Evolutionary conservation across 2,113 vertebrate species (phyloP), one percentile per base, ranked within the genome.

Genomic region (Vidua chalybeata): DNA sequence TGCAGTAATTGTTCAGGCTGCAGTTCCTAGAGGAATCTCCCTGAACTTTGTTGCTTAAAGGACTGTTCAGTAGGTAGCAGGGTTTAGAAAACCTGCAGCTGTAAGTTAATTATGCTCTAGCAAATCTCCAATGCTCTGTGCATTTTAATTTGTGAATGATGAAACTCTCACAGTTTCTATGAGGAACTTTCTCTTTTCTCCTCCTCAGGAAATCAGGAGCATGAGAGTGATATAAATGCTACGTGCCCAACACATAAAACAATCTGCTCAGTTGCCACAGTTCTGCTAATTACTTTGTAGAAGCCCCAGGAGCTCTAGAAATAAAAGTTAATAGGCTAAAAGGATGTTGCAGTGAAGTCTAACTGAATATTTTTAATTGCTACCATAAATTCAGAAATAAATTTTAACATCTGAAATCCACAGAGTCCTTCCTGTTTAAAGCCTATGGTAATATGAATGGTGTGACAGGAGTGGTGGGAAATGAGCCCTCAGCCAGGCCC

Each of bases 251-350:
- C 59, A 88, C 78, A 90, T 83, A 85, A 94, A 96, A 76, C 41
- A 85, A 93, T 92, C 82, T 85, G 67, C 63, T 94, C 83, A 58
- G 83, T 90, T 95, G 88, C 88, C 82, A 90, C 33, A 92, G 88
- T 66, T 93, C 95, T 96, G 85, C 88, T 96, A 93, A 97, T 97
- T 96, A 88, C 79, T 94, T 83, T 93, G 92, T 49, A 93, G 85
- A 90, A 94, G 59, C 90, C 90, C 75, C 82, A 49, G 46, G 90
- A 95, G 90, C 67, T 95, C 51, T 83, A 84, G 94, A 93, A 95
- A 93, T 97, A 93, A 95, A 97, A 95, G 72, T 94, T 91, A 95
- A 92, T 92, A 90, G 85, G 78, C 92, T 92, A 90, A 85, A 84
- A 93, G 83, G 79, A 92, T 95, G 83, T 84, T 88, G 92, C 82